Conservation (phyloP, 64 coral and sea anemone genomes). For the Dendronephthya gigantea region DNA sequence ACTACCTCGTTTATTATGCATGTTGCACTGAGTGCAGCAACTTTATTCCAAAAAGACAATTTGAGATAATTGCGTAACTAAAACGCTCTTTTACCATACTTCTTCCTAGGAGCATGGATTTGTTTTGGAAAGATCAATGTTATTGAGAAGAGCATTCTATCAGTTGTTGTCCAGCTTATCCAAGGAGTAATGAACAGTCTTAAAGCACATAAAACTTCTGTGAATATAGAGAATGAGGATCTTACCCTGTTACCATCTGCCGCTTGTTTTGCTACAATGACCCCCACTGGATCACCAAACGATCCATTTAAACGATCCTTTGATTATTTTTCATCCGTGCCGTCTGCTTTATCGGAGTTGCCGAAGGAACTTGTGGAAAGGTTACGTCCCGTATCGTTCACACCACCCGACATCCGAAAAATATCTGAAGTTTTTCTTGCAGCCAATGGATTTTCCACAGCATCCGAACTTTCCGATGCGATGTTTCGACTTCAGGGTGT, state of each 20-base stretch:
- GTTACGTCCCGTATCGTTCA: slow-evolving; percentile 66
- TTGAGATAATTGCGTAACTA: too few species aligned
- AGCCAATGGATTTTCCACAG: slow-evolving; percentile 70
- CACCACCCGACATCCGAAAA: slow-evolving; percentile 58
- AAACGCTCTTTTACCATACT: too few species aligned
- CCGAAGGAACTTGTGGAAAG: slow-evolving; percentile 50
- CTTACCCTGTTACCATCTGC: slow-evolving; percentile 38
- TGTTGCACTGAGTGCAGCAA: not conserved
- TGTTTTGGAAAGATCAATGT: slow-evolving; percentile 66
- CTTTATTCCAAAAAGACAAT: too few species aligned
- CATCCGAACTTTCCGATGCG: slow-evolving; percentile 27
- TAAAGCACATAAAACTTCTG: slow-evolving; percentile 45
- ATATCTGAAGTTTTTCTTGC: slow-evolving; percentile 68
- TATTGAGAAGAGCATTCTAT: slow-evolving; percentile 29
- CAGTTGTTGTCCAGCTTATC: slow-evolving; percentile 1
- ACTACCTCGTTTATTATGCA: not conserved
- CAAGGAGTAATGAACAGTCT: slow-evolving; percentile 54
- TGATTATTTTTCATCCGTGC: slow-evolving; percentile 69
- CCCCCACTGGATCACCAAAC: slow-evolving; percentile 8
- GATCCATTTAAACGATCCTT: slow-evolving; percentile 30
- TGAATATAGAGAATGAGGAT: slow-evolving; percentile 67
- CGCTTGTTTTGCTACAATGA: slow-evolving; percentile 82
- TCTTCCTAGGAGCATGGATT: slow-evolving; percentile 67
- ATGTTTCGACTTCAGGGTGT: not conserved
- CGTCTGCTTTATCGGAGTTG: slow-evolving; percentile 54